Base-by-base conservation (phyloP, 2,888 invertebrate genomes). In the Nysson spinosus region DNA sequence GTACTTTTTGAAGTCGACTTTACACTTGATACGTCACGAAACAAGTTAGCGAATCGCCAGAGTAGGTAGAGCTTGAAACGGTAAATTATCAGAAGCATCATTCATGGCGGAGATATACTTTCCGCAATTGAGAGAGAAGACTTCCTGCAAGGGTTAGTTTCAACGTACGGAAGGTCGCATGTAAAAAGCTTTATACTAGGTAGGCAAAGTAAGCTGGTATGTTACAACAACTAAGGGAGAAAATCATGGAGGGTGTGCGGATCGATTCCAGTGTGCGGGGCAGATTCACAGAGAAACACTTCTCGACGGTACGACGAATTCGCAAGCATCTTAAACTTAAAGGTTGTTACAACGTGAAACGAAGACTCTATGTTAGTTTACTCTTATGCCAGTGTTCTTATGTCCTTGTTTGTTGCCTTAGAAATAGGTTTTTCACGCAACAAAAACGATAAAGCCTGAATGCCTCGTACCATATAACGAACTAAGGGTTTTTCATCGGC, bases 191-290 rank as follows among this genome's bases (percentile, higher is more conserved):
- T 61, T 39, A 34, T 46, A 43, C 39, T 28, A 35, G 44, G n/a
- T n/a, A 35, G 42, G 34, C 16, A 42, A 40, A 22, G 50, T 63
- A 62, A 57, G 30, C 35, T 66, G 71, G 63, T 52, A 63, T 47
- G 49, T 55, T 50, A 62, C 44, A 39, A 65, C 61, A 57, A n/a
- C n/a, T n/a, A 55, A 46, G 65, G 50, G 69, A 72, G 65, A 72
- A 73, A 69, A 58, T 54, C 60, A 49, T 67, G 69, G 77, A 75
- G 76, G 76, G 72, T 77, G 77, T 44, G 68, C 70, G 78, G 81
- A 82, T 82, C 83, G 80, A 81, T 81, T 72, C 62, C 71, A 66
- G 55, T 42, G n/a, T 49, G 54, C 40, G 68, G 57, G 66, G 51
- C 57, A 46, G 50, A 60, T 60, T 67, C 71, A 63, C 72, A 65